These are phyloP conservation scores for Nothoprocta perdicaria DNA, from an alignment of 2,113 vertebrate species.

Conservation along the genomic window DNA sequence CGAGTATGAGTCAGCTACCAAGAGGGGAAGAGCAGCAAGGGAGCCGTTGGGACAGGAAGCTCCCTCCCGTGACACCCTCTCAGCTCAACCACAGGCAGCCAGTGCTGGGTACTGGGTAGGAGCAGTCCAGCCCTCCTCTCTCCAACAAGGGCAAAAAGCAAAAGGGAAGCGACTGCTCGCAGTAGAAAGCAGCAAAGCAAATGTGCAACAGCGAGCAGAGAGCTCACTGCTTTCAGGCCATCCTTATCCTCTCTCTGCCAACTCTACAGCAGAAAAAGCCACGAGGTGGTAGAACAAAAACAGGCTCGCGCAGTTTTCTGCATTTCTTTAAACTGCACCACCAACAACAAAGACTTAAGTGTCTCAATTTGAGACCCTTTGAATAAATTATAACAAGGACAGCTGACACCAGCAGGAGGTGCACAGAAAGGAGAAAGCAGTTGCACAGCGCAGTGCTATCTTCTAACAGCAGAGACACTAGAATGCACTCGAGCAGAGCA, in stretches of 20 bases:
- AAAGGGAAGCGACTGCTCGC: background rate
- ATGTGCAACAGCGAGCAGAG: background rate
- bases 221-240: background rate
- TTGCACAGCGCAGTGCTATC: slow-evolving; percentile 6
- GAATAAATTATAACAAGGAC: background rate
- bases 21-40: background rate
- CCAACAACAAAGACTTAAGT: background rate
- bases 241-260: background rate
- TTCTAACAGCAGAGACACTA: slow-evolving; percentile 21
- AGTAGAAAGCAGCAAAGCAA: background rate
- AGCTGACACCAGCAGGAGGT: background rate
- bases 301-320: background rate
- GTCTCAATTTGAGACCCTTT: background rate
- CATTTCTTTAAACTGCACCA: background rate
- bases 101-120: background rate
- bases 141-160: background rate
- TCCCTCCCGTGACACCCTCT: background rate
- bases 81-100: background rate
- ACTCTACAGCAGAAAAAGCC: background rate
- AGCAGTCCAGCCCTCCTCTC: background rate
- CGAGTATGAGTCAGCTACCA: background rate
- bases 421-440: background rate
- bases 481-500: slow-evolving; percentile 11
- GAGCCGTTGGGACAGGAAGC: background rate
- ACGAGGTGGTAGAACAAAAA: background rate